Base-by-base conservation (phyloP, 1,140 invertebrate species). In the Lithobius niger region DNA sequence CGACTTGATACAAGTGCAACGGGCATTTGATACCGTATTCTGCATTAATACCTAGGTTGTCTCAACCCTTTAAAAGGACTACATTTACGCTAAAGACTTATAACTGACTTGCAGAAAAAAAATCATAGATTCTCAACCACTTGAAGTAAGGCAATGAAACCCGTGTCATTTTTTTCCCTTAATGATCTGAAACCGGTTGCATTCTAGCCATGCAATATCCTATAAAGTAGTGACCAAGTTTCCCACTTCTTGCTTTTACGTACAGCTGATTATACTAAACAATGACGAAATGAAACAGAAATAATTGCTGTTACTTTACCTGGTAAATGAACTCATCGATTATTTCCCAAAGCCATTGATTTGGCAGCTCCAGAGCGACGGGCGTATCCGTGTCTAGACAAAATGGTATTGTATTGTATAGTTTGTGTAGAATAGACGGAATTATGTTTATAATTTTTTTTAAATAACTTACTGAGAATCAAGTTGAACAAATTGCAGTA, bases 311-410 rank as follows among this genome's bases (percentile, higher is more conserved):
- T 27, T 19, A 13, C 18, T 45, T 57, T 66, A 77, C 75, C 67
- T 80, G 80, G 64, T 82, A 82, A 53, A 82, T 79, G 60, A 82
- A 82, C 69, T 99, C 97, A 76, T 99, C 96, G 66, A 99, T 92
- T 19, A 99, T 82, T 69, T 99, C 96, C 97, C 97, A 99, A 2
- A 99, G 73, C 97, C 96, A 99, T 64, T 97, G 87, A 71, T 99
- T 96, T 3, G 97, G 97, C 44, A 99, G 69, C 68, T 97, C 92
- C 18, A 99, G 70, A 28, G 82, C 78, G 1, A 98, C 88, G 0
- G 96, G 96, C 31, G 82, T 82, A 51, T 88, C 82, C 0, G 89
- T 83, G 67, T 84, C 79, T 80, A 53, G 13, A 65, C 61, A 42
- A 55, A 60, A 44, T 49, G n/a, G n/a, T n/a, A n/a, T n/a, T n/a